phyloP scores from a whole-genome alignment of 2,797 vertebrate species.

The Phalloptychus januarius region DNA sequence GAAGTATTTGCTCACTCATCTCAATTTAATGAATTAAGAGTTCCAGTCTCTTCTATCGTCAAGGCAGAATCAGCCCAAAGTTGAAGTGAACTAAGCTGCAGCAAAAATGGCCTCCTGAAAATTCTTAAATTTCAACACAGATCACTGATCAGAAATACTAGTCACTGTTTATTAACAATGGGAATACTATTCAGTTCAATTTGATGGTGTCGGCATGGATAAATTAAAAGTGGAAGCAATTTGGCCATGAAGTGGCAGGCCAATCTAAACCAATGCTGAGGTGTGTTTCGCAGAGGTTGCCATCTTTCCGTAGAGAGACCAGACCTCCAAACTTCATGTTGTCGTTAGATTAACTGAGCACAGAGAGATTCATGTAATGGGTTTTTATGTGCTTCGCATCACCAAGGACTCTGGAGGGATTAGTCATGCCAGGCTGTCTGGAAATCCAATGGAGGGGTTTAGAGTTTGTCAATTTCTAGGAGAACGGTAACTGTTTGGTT shows the following conservation, averaged over 20 bases:
- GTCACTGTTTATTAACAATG: background rate
- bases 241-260: background rate
- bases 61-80: background rate
- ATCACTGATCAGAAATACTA: background rate
- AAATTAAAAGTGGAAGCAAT: background rate
- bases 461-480: background rate
- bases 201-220: background rate
- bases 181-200: background rate
- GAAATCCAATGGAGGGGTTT: background rate
- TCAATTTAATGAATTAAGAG: background rate
- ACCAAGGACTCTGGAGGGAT: background rate
- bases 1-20: background rate
- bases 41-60: background rate
- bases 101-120: background rate
- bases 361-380: background rate
- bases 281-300: background rate
- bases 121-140: background rate
- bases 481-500: background rate
- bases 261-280: background rate
- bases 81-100: background rate
- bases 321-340: background rate
- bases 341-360: too few species aligned
- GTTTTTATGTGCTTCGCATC: background rate
- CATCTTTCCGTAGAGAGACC: background rate
- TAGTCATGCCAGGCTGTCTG: background rate